phyloP scores from a whole-genome alignment of 1,140 invertebrate species.

The Brachionus koreanus region DNA sequence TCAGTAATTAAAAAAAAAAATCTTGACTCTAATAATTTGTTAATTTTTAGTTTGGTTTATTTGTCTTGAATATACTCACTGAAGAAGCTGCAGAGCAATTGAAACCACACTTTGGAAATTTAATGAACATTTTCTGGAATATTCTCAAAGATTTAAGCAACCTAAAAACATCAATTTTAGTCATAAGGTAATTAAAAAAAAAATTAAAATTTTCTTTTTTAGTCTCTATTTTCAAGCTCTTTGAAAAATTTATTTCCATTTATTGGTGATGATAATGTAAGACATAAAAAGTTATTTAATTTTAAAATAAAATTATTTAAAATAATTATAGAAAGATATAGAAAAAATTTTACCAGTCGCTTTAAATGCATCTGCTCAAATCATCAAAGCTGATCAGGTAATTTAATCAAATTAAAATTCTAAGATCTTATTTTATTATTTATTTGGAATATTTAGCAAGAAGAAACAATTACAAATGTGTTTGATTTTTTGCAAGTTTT shows the following conservation, averaged over 20 bases:
- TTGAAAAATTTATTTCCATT: conserved; percentile 15
- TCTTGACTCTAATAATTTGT: background rate
- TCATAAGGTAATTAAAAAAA: background rate
- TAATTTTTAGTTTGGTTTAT: conserved; percentile 7
- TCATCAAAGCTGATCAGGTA: conserved; percentile 28
- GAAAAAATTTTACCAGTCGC: conserved; percentile 16
- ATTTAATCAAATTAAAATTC: background rate
- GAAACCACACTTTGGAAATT: conserved; percentile 14
- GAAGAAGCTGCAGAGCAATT: conserved; percentile 42
- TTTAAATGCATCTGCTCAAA: background rate
- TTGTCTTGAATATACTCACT: conserved; percentile 1
- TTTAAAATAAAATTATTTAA: background rate
- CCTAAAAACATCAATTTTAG: conserved; percentile 2
- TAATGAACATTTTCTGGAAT: conserved; percentile 10
- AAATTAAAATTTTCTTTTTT: background rate
- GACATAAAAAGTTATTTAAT: background rate
- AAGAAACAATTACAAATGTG: conserved; percentile 15
- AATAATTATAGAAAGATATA: background rate
- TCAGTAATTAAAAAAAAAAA: background rate
- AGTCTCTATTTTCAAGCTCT: background rate
- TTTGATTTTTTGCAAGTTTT: conserved; percentile 38
- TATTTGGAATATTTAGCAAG: conserved; percentile 7
- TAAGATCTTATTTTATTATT: background rate
- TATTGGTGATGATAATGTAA: background rate
- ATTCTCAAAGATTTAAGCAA: background rate